Evolutionary conservation across 2,113 vertebrate genomes (phyloP).

Genomic region (Mesitornis unicolor): DNA sequence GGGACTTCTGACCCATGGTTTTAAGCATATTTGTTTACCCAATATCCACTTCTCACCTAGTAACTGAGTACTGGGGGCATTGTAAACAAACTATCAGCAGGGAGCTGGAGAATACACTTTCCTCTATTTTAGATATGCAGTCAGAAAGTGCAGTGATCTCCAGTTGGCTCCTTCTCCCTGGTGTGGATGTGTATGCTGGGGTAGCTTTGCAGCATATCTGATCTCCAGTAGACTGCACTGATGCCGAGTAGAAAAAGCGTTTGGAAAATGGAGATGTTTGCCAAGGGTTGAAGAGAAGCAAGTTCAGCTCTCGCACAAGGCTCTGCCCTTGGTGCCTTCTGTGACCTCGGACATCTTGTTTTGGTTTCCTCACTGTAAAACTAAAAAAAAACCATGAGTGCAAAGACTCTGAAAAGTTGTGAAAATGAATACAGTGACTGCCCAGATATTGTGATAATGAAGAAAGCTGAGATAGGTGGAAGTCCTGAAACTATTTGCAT

Average conservation of each 20-base stretch:
- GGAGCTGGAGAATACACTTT: neutral
- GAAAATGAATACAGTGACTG: neutral
- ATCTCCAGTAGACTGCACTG: neutral
- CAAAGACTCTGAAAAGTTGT: neutral
- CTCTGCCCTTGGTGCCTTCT: neutral
- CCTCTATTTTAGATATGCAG: neutral
- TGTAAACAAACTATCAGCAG: neutral
- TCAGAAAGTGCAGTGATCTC: neutral
- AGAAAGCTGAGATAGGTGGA: neutral
- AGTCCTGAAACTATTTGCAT: neutral
- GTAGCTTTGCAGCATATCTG: neutral
- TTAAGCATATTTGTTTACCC: neutral
- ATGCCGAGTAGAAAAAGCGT: neutral
- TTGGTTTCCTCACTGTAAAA: neutral
- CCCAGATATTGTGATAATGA: neutral
- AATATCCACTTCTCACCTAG: neutral
- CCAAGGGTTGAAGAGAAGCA: neutral
- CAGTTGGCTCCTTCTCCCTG: neutral
- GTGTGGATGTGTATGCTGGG: neutral
- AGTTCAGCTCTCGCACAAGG: neutral
- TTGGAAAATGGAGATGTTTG: neutral
- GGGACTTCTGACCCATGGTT: neutral
- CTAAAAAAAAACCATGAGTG: neutral
- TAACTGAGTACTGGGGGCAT: neutral
- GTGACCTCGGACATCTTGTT: neutral